Conservation (phyloP, 2,888 invertebrate genomes). For the Gasteruption jaculator region DNA sequence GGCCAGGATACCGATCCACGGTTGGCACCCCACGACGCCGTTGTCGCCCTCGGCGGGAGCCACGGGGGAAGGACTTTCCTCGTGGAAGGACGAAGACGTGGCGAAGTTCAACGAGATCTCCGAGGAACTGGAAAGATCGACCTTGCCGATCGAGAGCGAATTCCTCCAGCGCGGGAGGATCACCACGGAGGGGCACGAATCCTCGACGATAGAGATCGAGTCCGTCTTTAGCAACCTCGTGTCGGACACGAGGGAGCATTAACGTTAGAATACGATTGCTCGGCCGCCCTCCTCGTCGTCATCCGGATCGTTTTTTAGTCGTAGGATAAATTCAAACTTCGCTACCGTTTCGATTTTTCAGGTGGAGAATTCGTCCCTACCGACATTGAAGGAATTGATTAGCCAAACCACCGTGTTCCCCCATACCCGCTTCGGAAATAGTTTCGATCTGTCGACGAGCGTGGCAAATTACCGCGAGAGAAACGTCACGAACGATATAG, state of each 20-base stretch:
- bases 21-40: slow-evolving; percentile 14
- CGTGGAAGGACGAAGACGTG: slow-evolving; percentile 20
- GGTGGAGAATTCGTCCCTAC: too few species aligned
- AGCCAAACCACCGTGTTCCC: too few species aligned
- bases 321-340: too few species aligned
- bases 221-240: slow-evolving; percentile 48
- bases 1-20: slow-evolving; percentile 37
- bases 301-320: too few species aligned
- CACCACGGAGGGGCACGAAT: slow-evolving; percentile 42
- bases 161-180: slow-evolving; percentile 33
- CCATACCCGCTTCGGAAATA: too few species aligned
- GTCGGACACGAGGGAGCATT: slow-evolving; percentile 23
- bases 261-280: too few species aligned
- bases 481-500: too few species aligned
- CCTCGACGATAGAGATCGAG: slow-evolving; percentile 49
- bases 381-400: too few species aligned
- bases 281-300: slow-evolving; percentile 1
- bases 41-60: neutral
- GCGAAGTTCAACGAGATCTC: slow-evolving; percentile 39
- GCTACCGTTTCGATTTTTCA: too few species aligned
- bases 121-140: slow-evolving; percentile 39
- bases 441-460: too few species aligned
- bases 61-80: neutral
- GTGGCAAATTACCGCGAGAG: too few species aligned
- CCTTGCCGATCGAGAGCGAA: slow-evolving; percentile 46